A percentile compares a stretch with the other conserved stretches of the same genome.
Conservation (phyloP, 2,888 invertebrate genomes). For the Eupeodes luniger region DNA sequence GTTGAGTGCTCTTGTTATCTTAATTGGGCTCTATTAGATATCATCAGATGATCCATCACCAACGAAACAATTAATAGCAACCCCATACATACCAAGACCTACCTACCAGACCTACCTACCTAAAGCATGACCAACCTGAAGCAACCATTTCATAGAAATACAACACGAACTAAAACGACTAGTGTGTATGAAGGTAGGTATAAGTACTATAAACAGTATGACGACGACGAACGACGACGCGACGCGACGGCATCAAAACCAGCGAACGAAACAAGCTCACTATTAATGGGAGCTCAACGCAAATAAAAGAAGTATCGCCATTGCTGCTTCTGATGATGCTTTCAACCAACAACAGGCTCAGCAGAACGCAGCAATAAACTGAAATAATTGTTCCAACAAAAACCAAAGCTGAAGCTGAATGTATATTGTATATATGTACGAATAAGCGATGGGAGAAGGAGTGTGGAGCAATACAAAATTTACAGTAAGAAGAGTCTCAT, state of each 20-base stretch:
- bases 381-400: conserved; percentile 69
- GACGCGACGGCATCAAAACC: background rate
- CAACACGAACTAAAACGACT: background rate
- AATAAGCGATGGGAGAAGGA: conserved; percentile 1
- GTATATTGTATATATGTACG: background rate
- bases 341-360: conserved; percentile 34
- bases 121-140: background rate
- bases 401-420: conserved; percentile 47
- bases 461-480: conserved; percentile 6
- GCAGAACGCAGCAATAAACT: conserved; percentile 64
- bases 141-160: conserved; percentile 11
- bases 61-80: conserved; percentile 70
- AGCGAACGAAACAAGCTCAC: conserved; percentile 30
- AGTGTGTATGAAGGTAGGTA: too few relatives aligned
- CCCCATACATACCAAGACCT: conserved; percentile 28
- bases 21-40: conserved; percentile 70
- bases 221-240: conserved; percentile 15
- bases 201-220: background rate
- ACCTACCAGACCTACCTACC: background rate
- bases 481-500: conserved; percentile 56
- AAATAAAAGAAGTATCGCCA: conserved; percentile 71
- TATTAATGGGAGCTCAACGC: conserved; percentile 56
- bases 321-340: background rate
- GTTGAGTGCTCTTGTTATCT: conserved; percentile 33
- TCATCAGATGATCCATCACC: conserved; percentile 72